These are phyloP conservation scores for Cephus pulcher DNA, from an alignment of 2,888 invertebrate genomes.

Conservation along the genomic window DNA sequence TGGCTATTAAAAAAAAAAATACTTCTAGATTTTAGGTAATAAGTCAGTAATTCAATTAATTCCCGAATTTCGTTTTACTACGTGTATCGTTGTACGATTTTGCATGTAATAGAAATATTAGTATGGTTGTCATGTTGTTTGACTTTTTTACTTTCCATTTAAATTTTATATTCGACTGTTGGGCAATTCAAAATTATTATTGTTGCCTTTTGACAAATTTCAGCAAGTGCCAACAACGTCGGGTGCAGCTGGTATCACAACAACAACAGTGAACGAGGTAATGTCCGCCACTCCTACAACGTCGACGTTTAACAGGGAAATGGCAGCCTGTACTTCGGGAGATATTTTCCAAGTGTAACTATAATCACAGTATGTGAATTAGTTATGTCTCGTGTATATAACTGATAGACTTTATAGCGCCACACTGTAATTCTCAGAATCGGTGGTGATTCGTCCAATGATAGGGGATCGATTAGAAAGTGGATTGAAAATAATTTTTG, in stretches of 20 bases:
- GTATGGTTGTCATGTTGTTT: not conserved
- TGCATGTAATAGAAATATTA: not conserved
- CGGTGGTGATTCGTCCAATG: not conserved
- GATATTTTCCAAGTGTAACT: constrained; percentile 53
- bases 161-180: not conserved
- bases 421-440: not conserved
- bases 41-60: not conserved
- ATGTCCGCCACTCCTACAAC: constrained; percentile 35
- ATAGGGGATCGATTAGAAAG: not conserved
- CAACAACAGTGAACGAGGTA: constrained; percentile 30
- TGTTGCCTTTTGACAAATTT: not conserved
- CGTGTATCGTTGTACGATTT: not conserved
- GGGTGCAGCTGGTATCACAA: constrained; percentile 25
- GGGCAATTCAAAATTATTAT: not conserved
- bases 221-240: constrained; percentile 60
- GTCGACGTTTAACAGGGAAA: constrained; percentile 50
- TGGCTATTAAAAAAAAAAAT: not conserved
- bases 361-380: not conserved
- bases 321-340: constrained; percentile 51
- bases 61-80: not conserved
- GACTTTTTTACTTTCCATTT: not conserved
- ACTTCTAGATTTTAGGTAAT: not conserved
- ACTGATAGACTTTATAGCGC: constrained; percentile 15
- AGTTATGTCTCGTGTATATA: constrained; percentile 19
- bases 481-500: too few species aligned